These are phyloP conservation scores for Drosophila ananassae DNA, from an alignment of 1,140 invertebrate genomes.

Conservation along the genomic window DNA sequence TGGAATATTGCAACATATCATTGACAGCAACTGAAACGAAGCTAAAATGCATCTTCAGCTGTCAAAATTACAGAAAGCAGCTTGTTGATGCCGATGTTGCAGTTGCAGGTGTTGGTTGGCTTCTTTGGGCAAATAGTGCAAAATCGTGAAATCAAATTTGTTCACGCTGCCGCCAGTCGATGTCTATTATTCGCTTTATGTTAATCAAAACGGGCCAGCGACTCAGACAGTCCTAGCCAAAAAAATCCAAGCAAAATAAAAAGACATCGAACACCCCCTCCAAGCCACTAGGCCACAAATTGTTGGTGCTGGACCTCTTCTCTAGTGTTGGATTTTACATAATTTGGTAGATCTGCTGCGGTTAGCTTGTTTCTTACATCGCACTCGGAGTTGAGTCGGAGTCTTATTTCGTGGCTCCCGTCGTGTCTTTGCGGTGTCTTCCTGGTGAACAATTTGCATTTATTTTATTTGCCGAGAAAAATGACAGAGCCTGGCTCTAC, in stretches of 20 bases:
- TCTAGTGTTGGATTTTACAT: constrained; percentile 54
- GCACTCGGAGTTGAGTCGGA: constrained; percentile 18
- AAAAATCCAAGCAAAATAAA: neutral
- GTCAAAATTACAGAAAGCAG: constrained; percentile 45
- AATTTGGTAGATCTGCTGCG: constrained; percentile 65
- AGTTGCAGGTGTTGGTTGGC: constrained; percentile 52
- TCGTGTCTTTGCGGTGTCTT: constrained; percentile 71
- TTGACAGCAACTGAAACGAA: constrained; percentile 41
- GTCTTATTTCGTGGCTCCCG: constrained; percentile 54
- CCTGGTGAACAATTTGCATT: constrained; percentile 74
- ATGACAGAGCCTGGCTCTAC: constrained; percentile 45
- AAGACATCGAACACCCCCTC: constrained; percentile 25
- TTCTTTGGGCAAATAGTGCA: constrained; percentile 56
- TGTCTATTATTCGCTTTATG: constrained; percentile 64
- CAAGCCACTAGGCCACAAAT: constrained; percentile 35
- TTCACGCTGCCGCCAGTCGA: constrained; percentile 54
- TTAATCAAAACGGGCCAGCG: constrained; percentile 58
- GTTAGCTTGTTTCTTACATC: constrained; percentile 53
- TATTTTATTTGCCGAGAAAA: constrained; percentile 57
- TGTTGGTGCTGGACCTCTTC: constrained; percentile 33
- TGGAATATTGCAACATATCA: constrained; percentile 51
- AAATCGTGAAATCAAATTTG: constrained; percentile 65
- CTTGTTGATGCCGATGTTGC: constrained; percentile 20
- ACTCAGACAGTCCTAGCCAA: constrained; percentile 34
- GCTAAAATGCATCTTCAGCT: constrained; percentile 43